Evolutionary conservation across 2,113 vertebrate species (phyloP), one percentile per base, ranked within the genome.

Genomic region (Pardalotus punctatus): DNA sequence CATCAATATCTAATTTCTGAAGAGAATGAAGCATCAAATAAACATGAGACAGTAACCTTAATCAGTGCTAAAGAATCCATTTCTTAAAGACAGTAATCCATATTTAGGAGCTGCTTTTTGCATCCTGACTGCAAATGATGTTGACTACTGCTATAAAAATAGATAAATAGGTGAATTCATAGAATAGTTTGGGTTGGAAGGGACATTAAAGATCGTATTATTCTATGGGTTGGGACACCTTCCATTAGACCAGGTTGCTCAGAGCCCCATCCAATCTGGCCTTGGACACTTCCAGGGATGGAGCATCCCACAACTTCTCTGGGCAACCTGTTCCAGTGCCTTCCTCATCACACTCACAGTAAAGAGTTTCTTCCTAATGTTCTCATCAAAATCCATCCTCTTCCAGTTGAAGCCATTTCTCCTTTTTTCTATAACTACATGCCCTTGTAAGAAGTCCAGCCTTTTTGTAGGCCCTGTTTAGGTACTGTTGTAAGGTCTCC

Each of bases 11-110:
- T 78, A 51, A 85, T 95, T 92, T 91, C 66, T 91, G 43, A 66
- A 80, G 38, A 85, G 78, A 85, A 78, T 35, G 42, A 89, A 86
- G 48, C 50, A 78, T 86, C 82, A 88, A 83, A 86, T 96, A 93
- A 93, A 73, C 53, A 89, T 9, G 0, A 93, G 80, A 31, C 67
- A 60, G 47, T 92, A 64, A 89, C 70, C 85, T 72, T 73, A 29
- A 35, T 54, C 58, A 61, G 33, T 87, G 70, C 56, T 93, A 58
- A 96, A 77, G 36, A 77, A 93, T 77, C 47, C 38, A 38, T 83
- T 92, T 88, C 91, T 93, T 94, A 83, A 94, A 91, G 84, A 47
- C 45, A 62, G 14, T 71, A 76, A 66, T 65, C 42, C 11, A 8
- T 92, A 66, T 88, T 62, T 93, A 70, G 78, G 62, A 83, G 47